These are phyloP conservation scores for Pararge aegeria DNA, from an alignment of 1,140 invertebrate species.

Conservation along the genomic window DNA sequence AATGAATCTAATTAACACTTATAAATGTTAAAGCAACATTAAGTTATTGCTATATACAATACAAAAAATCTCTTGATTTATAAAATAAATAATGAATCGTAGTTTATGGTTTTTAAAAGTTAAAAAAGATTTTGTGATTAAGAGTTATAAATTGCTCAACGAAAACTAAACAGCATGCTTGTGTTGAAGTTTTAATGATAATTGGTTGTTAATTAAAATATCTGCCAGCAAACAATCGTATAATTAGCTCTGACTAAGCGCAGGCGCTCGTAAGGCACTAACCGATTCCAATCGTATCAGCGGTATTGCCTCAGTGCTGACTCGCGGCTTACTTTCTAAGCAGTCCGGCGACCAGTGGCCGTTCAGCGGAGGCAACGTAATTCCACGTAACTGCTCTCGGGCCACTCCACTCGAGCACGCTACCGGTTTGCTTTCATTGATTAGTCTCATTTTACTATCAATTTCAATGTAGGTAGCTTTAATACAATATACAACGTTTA, in stretches of 20 bases:
- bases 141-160: no score
- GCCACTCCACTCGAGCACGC: not conserved
- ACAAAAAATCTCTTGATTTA: no score
- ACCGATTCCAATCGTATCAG: slow-evolving; percentile 18
- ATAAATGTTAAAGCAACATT: no score
- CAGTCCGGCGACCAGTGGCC: not conserved
- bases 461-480: not conserved
- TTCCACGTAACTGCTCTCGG: slow-evolving; percentile 15
- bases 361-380: not conserved
- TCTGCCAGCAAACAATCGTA: not conserved
- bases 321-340: slow-evolving; percentile 18
- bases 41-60: no score
- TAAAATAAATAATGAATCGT: no score
- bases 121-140: no score
- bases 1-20: no score
- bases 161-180: no score
- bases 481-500: no score
- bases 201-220: slow-evolving; percentile 3
- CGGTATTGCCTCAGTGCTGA: slow-evolving; percentile 10
- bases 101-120: no score
- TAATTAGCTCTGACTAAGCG: not conserved
- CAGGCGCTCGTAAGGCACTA: not conserved
- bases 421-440: slow-evolving; percentile 5
- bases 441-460: slow-evolving; percentile 1
- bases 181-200: no score